A percentile compares a stretch with the other conserved stretches of the same genome.
These are phyloP conservation scores for Psophia crepitans DNA, from an alignment of 2,113 vertebrate genomes.

Conservation along the genomic window DNA sequence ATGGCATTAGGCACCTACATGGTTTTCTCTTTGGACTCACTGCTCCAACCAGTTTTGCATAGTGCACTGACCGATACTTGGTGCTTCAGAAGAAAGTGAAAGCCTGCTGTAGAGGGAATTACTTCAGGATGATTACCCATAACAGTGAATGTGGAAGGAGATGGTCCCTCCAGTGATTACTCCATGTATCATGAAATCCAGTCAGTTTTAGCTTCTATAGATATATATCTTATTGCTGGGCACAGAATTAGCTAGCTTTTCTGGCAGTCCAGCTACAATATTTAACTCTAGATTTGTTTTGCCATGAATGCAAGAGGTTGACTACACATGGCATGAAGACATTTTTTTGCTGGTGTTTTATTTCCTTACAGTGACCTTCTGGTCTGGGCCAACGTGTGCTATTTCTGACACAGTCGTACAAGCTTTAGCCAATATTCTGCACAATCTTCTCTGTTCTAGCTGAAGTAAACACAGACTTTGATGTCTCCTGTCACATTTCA, in stretches of 20 bases:
- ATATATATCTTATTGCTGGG: background rate
- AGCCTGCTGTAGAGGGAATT: background rate
- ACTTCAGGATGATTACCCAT: background rate
- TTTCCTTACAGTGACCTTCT: background rate
- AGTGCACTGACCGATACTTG: background rate
- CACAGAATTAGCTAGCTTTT: background rate
- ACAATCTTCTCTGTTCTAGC: background rate
- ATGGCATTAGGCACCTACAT: accelerated
- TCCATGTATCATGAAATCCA: background rate
- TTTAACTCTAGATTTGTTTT: background rate
- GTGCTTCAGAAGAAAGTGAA: background rate
- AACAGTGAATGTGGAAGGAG: background rate
- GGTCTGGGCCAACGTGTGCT: background rate
- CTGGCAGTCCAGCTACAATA: background rate
- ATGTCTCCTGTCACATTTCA: background rate
- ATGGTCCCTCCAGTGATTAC: background rate
- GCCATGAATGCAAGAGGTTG: background rate
- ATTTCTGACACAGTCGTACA: background rate
- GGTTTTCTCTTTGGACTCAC: background rate
- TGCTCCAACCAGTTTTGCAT: background rate
- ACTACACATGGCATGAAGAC: background rate
- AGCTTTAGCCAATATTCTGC: background rate
- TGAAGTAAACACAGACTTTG: background rate
- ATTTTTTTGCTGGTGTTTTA: background rate
- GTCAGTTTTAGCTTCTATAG: background rate